Evolutionary conservation across 2,113 vertebrate genomes (phyloP).

Genomic region (Hassar affinis): DNA sequence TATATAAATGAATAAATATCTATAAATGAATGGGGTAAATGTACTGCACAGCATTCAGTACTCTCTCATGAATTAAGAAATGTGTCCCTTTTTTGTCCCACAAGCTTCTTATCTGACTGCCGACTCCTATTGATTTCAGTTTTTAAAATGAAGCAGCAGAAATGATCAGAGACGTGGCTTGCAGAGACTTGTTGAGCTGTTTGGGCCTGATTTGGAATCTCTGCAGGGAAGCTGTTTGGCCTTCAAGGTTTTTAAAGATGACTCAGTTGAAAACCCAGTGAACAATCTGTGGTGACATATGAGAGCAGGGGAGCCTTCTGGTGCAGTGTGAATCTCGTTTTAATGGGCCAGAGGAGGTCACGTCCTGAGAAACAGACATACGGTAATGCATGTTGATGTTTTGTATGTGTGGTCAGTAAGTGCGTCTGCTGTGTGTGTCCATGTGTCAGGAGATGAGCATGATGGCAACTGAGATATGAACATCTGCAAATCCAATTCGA

Average conservation of each 20-base stretch:
- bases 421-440: background rate
- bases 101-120: background rate
- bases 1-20: too few relatives aligned
- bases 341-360: constrained; percentile 14
- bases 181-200: constrained; percentile 18
- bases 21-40: too few relatives aligned
- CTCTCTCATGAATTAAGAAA: background rate
- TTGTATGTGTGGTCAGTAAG: constrained; percentile 2
- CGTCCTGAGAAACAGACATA: constrained; percentile 25
- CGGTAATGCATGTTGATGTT: background rate
- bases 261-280: constrained; percentile 20
- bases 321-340: constrained; percentile 11
- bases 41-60: background rate
- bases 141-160: background rate
- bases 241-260: constrained; percentile 28
- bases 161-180: background rate
- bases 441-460: constrained; percentile 23
- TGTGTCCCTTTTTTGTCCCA: background rate
- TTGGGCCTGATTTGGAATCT: background rate
- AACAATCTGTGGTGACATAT: constrained; percentile 37
- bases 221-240: constrained; percentile 11
- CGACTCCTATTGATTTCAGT: background rate
- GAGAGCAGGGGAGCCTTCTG: constrained; percentile 34
- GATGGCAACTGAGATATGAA: background rate
- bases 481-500: background rate